These are phyloP conservation scores for Chrysomela aeneicollis DNA, from an alignment of 2,888 invertebrate genomes.

Conservation along the genomic window DNA sequence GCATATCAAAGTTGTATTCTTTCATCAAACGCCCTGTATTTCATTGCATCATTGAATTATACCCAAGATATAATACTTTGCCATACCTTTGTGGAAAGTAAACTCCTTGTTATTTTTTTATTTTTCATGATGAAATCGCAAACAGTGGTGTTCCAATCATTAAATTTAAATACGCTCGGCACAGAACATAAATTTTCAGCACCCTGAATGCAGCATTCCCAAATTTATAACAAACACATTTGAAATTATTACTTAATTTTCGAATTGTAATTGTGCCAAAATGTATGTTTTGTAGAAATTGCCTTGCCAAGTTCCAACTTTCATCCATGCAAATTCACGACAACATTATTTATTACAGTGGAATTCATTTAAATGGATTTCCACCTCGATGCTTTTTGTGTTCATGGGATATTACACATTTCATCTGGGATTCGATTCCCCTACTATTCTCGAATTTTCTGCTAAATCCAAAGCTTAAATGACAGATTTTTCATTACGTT, in stretches of 20 bases:
- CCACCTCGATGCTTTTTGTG: conserved; percentile 35
- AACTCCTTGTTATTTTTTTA: too few relatives aligned
- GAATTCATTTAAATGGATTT: conserved; percentile 38
- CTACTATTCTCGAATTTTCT: too few relatives aligned
- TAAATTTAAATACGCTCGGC: conserved; percentile 26
- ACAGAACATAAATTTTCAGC: conserved; percentile 20
- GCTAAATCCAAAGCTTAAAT: too few relatives aligned
- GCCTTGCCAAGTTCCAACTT: conserved; percentile 36
- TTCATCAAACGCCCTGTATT: too few relatives aligned
- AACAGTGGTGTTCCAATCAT: conserved; percentile 21
- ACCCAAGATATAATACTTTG: too few relatives aligned
- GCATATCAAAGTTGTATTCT: too few relatives aligned
- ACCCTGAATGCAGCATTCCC: conserved; percentile 23
- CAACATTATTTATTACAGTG: conserved; percentile 36
- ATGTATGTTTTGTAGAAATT: conserved; percentile 27
- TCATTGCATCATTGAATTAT: too few relatives aligned
- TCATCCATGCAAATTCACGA: conserved; percentile 35
- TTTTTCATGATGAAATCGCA: not conserved
- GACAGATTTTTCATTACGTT: too few relatives aligned
- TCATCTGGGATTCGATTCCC: not conserved
- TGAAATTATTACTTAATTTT: conserved; percentile 43
- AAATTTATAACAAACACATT: conserved; percentile 41
- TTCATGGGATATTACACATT: conserved; percentile 6
- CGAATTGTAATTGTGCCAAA: conserved; percentile 43
- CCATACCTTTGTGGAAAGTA: too few relatives aligned